Evolutionary conservation across 1,140 invertebrate genomes (phyloP).

Genomic region (Drosophila punjabiensis): DNA sequence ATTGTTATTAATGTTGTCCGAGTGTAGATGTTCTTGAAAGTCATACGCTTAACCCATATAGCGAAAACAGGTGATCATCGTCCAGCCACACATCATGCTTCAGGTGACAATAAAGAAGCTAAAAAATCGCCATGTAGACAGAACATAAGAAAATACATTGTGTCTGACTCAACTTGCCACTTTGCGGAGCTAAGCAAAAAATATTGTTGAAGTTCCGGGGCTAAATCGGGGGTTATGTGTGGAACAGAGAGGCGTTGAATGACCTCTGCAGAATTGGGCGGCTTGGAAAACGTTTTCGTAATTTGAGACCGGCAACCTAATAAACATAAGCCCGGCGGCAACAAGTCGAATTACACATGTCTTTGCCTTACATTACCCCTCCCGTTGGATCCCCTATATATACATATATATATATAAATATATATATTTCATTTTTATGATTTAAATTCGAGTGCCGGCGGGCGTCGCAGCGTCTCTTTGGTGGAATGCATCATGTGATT

Average conservation of each 20-base stretch:
- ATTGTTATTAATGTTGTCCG: not conserved
- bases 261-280: slow-evolving; percentile 50
- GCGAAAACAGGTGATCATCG: slow-evolving; percentile 38
- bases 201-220: slow-evolving; percentile 6
- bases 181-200: slow-evolving; percentile 49
- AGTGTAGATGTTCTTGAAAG: slow-evolving; percentile 31
- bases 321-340: slow-evolving; percentile 39
- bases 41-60: slow-evolving; percentile 47
- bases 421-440: not conserved
- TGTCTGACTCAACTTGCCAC: slow-evolving; percentile 56
- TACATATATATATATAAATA: not conserved
- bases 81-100: slow-evolving; percentile 21
- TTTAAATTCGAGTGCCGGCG: slow-evolving; percentile 21
- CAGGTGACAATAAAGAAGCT: slow-evolving; percentile 44
- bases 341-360: slow-evolving; percentile 56
- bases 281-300: slow-evolving; percentile 46
- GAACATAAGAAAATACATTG: slow-evolving; percentile 37
- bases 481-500: slow-evolving; percentile 35
- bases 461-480: slow-evolving; percentile 44
- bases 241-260: slow-evolving; percentile 60
- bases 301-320: slow-evolving; percentile 45
- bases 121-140: slow-evolving; percentile 48
- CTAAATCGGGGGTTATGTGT: slow-evolving; percentile 13
- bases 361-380: not conserved
- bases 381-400: not conserved